Conservation (phyloP, 2,113 vertebrate genomes). For the Ancistrus triradiatus region DNA sequence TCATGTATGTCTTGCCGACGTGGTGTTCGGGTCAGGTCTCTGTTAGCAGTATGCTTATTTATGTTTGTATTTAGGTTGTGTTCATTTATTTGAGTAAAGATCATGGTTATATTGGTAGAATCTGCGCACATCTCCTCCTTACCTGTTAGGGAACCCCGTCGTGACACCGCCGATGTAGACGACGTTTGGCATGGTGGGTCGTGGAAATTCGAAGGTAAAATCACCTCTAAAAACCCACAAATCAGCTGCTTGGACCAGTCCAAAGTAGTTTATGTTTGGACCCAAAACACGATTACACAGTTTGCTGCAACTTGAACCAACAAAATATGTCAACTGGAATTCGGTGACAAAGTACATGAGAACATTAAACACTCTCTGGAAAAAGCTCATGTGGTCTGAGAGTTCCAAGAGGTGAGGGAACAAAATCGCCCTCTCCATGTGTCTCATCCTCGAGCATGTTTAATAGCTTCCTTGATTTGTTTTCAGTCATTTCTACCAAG, state of each 20-base stretch:
- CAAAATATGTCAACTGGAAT: not conserved
- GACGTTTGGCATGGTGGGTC: conserved; percentile 39
- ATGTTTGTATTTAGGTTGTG: no score
- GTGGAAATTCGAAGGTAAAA: conserved; percentile 36
- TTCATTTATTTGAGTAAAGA: no score
- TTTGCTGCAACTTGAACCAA: not conserved
- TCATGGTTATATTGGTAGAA: no score
- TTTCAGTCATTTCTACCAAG: not conserved
- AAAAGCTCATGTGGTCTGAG: conserved; percentile 45
- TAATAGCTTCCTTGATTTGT: conserved; percentile 20
- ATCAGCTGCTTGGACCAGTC: conserved; percentile 18
- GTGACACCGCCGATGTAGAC: conserved; percentile 35
- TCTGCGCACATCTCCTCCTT: no score
- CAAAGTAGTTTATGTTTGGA: conserved; percentile 1
- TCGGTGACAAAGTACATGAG: not conserved
- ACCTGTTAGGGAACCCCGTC: no score
- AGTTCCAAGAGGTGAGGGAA: conserved; percentile 40
- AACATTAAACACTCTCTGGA: conserved; percentile 42
- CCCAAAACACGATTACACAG: conserved; percentile 8
- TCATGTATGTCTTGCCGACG: no score
- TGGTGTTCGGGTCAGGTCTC: no score
- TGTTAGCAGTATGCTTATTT: no score
- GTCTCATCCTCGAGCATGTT: conserved; percentile 20
- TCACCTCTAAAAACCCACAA: conserved; percentile 35
- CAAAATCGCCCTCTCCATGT: conserved; percentile 42